Evolutionary conservation across 1,140 invertebrate genomes (phyloP), one percentile per base, ranked within the genome.

Genomic region (Proales similis): DNA sequence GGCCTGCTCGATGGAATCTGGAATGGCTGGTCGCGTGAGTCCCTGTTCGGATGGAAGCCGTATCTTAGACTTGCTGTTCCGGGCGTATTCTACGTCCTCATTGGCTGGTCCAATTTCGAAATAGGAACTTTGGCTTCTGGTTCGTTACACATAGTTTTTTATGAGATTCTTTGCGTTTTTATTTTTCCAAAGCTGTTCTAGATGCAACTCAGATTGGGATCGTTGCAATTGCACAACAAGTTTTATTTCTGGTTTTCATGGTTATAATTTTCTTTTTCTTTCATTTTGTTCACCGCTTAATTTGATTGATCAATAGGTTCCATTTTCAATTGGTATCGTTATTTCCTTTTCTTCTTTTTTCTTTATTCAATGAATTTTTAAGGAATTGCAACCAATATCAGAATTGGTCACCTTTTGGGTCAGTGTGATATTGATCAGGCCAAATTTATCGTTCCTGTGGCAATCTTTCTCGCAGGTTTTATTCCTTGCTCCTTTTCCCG

Each of bases 41-140:
- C 17, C 9, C 32, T 63, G 3, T 39, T 38, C 14, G 48, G 53
- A 11, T 63, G 62, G 62, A 43, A 14, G 30, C 14, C 30, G 26
- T 63, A 43, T 24, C 17, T 63, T 11, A 51, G 19, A 46, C 20
- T 63, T 17, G 47, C 62, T 9, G 47, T 63, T 22, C 62, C 62
- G 12, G 62, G 62, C 17, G 17, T 63, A 19, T 62, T 62, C 39
- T 46, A 30, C 0, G 48, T 62, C 14, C 38, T 45, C 14, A 46
- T 45, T 4, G 57, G 48, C 46, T 62, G 57, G 57, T 36, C 42
- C 26, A 46, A 62, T 27, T 46, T 62, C 14, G 57, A 62, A 62
- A 32, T 62, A 24, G 39, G 57, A 30, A 47, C 24, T 19, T 46
- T 62, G 24, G 43, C 43, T 19, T 20, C 57, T 12, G 32, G 57